A percentile compares a stretch with the other conserved stretches of the same genome.
Evolutionary conservation across 2,113 vertebrate species (phyloP).

Genomic region (Grallaria varia): DNA sequence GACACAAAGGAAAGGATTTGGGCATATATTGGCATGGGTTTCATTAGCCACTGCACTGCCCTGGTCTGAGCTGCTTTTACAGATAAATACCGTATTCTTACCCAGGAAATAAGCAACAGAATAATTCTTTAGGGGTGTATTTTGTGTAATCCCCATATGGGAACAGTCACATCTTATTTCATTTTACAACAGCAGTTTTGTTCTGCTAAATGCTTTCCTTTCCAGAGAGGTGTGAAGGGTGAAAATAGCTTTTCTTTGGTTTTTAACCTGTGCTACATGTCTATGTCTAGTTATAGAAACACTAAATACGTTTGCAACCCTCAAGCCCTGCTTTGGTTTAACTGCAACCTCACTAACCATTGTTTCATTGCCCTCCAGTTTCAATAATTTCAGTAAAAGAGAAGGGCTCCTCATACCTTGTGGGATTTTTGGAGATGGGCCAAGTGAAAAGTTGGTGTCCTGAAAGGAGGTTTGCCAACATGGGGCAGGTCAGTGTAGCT

Average conservation of each 20-base stretch:
- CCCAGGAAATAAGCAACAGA: conserved; percentile 26
- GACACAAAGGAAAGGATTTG: conserved; percentile 65
- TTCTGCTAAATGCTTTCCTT: conserved; percentile 22
- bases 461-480: neutral
- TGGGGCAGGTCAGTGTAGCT: neutral
- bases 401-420: neutral
- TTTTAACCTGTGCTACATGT: neutral
- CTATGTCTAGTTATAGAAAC: neutral
- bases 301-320: neutral
- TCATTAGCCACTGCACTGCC: conserved; percentile 53
- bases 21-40: conserved; percentile 56
- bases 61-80: conserved; percentile 48
- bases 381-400: neutral
- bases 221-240: neutral
- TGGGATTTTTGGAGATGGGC: neutral
- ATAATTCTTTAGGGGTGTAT: conserved; percentile 27
- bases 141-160: conserved; percentile 36
- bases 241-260: conserved; percentile 14
- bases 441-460: neutral
- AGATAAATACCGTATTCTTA: conserved; percentile 49
- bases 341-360: neutral
- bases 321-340: neutral
- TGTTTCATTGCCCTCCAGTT: neutral
- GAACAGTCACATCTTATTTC: conserved; percentile 50
- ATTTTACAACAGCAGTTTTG: neutral